Conservation (phyloP, 2,888 invertebrate species). For the Dioctria linearis region DNA sequence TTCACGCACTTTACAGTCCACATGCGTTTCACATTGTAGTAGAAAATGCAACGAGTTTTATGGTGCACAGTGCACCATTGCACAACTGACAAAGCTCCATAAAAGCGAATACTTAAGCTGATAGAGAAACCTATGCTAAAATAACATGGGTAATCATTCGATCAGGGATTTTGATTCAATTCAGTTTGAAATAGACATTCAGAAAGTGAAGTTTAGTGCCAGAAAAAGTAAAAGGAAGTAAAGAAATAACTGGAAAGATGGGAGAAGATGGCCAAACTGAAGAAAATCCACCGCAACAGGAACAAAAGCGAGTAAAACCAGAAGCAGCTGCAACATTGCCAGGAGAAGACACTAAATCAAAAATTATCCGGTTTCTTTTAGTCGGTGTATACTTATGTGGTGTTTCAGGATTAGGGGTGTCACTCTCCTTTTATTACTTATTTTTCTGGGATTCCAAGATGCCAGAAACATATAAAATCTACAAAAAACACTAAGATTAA, state of each 20-base stretch:
- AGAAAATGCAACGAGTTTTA: no score
- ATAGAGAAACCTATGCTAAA: background rate
- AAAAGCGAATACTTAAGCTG: background rate
- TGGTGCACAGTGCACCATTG: no score
- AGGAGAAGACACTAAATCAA: constrained; percentile 21
- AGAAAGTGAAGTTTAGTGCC: constrained; percentile 1
- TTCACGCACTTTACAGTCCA: no score
- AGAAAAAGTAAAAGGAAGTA: background rate
- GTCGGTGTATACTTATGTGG: constrained; percentile 67
- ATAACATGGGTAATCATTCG: constrained; percentile 22
- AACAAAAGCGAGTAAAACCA: background rate
- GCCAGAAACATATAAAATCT: constrained; percentile 61
- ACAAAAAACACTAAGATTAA: constrained; percentile 11
- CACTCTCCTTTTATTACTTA: constrained; percentile 68
- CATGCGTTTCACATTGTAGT: no score
- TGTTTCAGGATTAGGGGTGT: constrained; percentile 67
- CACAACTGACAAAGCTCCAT: background rate
- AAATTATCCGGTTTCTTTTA: constrained; percentile 64
- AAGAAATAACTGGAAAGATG: constrained; percentile 17
- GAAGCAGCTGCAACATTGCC: background rate
- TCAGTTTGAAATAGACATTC: constrained; percentile 31
- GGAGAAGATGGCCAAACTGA: constrained; percentile 23
- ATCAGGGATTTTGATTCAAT: constrained; percentile 35
- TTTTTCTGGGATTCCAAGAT: constrained; percentile 70
- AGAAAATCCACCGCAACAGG: background rate